phyloP scores from a whole-genome alignment of 2,113 vertebrate species.

The Paracanthobrama guichenoti region DNA sequence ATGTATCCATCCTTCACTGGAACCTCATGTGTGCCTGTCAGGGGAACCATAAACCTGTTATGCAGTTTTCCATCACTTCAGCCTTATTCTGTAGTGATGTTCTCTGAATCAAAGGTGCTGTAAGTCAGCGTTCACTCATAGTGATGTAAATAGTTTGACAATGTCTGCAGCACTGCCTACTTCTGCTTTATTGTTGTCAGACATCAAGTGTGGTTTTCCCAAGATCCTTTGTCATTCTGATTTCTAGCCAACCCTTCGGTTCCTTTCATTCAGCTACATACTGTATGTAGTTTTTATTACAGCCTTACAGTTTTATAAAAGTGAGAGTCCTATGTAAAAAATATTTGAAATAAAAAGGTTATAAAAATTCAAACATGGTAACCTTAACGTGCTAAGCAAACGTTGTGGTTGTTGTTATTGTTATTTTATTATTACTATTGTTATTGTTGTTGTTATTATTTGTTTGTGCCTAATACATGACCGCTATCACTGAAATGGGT shows the following conservation, averaged over 20 bases:
- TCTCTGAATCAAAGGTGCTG: slow-evolving; percentile 53
- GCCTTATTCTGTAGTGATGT: slow-evolving; percentile 44
- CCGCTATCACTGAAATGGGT: no score
- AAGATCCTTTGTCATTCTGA: slow-evolving; percentile 28
- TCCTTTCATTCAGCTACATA: slow-evolving; percentile 31
- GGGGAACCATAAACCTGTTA: slow-evolving; percentile 55
- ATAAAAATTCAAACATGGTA: neutral
- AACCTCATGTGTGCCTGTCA: slow-evolving; percentile 55
- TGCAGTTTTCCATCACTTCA: slow-evolving; percentile 57
- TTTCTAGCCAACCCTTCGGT: neutral
- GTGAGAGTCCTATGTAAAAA: neutral
- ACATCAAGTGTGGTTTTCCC: slow-evolving; percentile 44
- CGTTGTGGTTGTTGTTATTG: neutral
- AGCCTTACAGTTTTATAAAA: neutral
- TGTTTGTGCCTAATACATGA: neutral
- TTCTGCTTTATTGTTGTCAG: slow-evolving; percentile 41
- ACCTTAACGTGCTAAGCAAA: neutral
- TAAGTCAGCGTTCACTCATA: slow-evolving; percentile 50
- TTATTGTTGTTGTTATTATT: neutral
- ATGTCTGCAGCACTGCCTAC: slow-evolving; percentile 42
- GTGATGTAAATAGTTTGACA: slow-evolving; percentile 56
- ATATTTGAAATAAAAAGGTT: neutral
- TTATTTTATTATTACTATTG: no score
- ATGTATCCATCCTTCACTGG: slow-evolving; percentile 60
- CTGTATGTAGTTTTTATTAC: neutral